Conservation (phyloP, 30 jellyfish, hydroid and myxozoan species). For the Morbakka virulenta region DNA sequence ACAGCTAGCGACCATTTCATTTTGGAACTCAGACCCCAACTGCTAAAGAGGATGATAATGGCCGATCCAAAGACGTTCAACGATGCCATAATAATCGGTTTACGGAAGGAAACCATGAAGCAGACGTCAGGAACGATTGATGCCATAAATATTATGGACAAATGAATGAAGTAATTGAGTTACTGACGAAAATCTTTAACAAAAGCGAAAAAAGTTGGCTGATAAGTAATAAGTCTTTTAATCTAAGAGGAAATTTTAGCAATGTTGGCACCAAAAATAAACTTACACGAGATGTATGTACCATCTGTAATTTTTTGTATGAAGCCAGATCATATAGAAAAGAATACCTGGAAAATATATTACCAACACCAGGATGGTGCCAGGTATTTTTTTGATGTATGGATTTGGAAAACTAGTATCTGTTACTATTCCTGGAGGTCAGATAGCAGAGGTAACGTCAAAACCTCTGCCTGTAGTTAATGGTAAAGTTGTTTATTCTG, state of each 20-base stretch:
- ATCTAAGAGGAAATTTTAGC: not conserved
- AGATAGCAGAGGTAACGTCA: not conserved
- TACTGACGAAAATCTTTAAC: slow-evolving; percentile 5
- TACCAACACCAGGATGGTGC: not conserved
- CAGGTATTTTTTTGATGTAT: not conserved
- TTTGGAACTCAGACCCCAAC: not conserved
- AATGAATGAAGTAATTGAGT: slow-evolving; percentile 25
- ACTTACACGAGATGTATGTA: not conserved
- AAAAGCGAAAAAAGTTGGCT: not conserved
- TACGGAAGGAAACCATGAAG: slow-evolving; percentile 6
- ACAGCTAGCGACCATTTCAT: slow-evolving; percentile 41
- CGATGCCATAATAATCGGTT: no score
- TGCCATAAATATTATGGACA: slow-evolving; percentile 4
- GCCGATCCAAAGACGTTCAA: slow-evolving; percentile 42
- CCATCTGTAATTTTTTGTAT: slow-evolving; percentile 26
- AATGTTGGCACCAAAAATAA: not conserved
- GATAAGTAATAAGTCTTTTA: not conserved
- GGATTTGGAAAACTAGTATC: slow-evolving; percentile 43
- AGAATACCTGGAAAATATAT: slow-evolving; percentile 1
- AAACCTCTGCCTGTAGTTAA: not conserved
- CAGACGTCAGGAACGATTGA: not conserved
- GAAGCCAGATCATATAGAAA: slow-evolving; percentile 23
- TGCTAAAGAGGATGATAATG: slow-evolving; percentile 10
- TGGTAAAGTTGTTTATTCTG: no score
- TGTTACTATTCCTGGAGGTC: slow-evolving; percentile 51